A percentile compares a stretch with the other conserved stretches of the same genome.
These are phyloP conservation scores for Papilio aristodemus DNA, from an alignment of 1,140 invertebrate genomes.

Conservation along the genomic window DNA sequence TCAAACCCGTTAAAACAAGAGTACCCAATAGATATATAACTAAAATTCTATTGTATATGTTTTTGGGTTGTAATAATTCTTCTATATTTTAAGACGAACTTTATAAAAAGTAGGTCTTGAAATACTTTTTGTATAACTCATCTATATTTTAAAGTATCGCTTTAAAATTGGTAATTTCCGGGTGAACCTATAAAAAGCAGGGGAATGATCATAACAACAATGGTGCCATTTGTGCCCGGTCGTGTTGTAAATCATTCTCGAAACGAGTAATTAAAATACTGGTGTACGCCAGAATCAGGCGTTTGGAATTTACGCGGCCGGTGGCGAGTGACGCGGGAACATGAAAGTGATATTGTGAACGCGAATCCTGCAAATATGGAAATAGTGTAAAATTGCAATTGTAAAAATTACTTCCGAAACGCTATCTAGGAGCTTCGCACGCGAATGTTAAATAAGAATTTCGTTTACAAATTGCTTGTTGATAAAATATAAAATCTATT, in stretches of 20 bases:
- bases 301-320: conserved; percentile 69
- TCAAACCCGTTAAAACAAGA: too few species aligned
- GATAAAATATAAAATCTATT: neutral
- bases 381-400: conserved; percentile 45
- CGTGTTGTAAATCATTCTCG: conserved; percentile 76
- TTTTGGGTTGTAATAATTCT: too few species aligned
- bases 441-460: conserved; percentile 6
- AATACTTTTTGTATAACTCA: neutral
- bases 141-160: conserved; percentile 2
- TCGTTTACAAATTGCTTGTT: conserved; percentile 1
- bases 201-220: conserved; percentile 46
- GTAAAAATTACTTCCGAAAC: conserved; percentile 29
- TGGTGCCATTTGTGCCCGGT: conserved; percentile 64
- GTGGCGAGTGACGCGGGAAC: conserved; percentile 60
- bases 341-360: conserved; percentile 55
- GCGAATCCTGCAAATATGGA: conserved; percentile 50
- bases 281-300: conserved; percentile 76
- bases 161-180: conserved; percentile 23
- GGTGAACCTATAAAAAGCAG: conserved; percentile 24
- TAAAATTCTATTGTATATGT: too few species aligned
- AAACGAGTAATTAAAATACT: conserved; percentile 81
- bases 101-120: too few species aligned
- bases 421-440: neutral
- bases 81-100: too few species aligned
- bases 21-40: too few species aligned